A percentile compares a stretch with the other conserved stretches of the same genome.
Conservation (phyloP, 2,888 invertebrate species). For the Oscheius sp. region DNA sequence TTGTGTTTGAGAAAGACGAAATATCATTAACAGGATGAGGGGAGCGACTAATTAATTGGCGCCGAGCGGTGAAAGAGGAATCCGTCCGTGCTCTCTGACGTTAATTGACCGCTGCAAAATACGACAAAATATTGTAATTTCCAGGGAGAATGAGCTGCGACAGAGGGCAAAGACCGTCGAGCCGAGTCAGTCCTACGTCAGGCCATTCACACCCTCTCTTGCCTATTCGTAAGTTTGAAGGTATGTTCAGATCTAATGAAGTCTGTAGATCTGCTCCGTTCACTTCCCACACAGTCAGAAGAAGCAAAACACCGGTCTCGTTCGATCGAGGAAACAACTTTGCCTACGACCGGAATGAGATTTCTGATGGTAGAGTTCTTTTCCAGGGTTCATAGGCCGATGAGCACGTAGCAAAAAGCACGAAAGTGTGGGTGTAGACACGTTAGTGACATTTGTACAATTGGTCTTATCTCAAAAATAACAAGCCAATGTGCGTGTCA, state of each 20-base stretch:
- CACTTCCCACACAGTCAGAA: constrained; percentile 53
- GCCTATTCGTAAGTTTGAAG: constrained; percentile 27
- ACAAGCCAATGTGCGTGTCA: neutral
- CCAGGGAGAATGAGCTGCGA: constrained; percentile 28
- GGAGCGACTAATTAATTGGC: constrained; percentile 24
- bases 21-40: constrained; percentile 26
- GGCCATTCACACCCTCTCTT: constrained; percentile 26
- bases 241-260: neutral
- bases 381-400: neutral
- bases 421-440: too few species aligned
- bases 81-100: neutral
- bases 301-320: constrained; percentile 52
- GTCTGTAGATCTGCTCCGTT: constrained; percentile 47
- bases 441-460: neutral
- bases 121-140: neutral
- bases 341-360: constrained; percentile 40
- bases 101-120: constrained; percentile 4
- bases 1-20: neutral
- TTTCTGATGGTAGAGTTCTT: constrained; percentile 21
- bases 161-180: constrained; percentile 31
- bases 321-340: constrained; percentile 32
- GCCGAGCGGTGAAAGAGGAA: constrained; percentile 7
- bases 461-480: neutral
- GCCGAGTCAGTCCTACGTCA: constrained; percentile 3
- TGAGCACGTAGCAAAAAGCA: neutral